These are phyloP conservation scores for Gallinago undulata DNA, from an alignment of 2,113 vertebrate species.

Conservation along the genomic window DNA sequence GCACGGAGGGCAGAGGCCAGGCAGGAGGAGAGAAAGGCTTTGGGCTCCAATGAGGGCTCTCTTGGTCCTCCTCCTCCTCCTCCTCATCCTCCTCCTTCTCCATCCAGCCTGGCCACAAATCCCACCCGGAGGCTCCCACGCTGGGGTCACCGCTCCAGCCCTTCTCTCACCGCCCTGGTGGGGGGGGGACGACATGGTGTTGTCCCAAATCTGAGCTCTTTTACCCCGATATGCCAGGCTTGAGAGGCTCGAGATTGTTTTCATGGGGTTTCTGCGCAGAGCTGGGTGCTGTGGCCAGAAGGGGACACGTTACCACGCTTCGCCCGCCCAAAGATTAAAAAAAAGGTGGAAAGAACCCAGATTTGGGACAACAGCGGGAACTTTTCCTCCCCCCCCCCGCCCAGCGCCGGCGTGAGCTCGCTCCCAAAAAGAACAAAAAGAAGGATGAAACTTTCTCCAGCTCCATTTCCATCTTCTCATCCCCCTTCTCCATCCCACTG, in stretches of 20 bases:
- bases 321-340: neutral
- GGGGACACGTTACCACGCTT: neutral
- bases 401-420: neutral
- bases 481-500: neutral
- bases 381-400: neutral
- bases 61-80: no score
- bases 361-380: neutral
- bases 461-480: fast-evolving
- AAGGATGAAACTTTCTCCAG: neutral
- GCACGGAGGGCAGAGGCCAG: fast-evolving
- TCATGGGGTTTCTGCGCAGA: neutral
- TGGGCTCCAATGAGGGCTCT: neutral
- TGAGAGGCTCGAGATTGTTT: neutral
- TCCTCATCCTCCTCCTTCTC: neutral
- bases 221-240: neutral
- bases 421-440: no score
- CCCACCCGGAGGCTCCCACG: fast-evolving
- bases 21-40: neutral
- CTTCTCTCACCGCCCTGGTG: fast-evolving
- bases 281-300: neutral
- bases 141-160: neutral
- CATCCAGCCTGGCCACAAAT: neutral
- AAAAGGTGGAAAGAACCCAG: neutral
- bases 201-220: neutral
- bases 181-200: neutral